Percentiles rank a stretch among this genome's conserved stretches.
phyloP scores from a whole-genome alignment of 2,113 vertebrate genomes.

The Mustelus asterias region DNA sequence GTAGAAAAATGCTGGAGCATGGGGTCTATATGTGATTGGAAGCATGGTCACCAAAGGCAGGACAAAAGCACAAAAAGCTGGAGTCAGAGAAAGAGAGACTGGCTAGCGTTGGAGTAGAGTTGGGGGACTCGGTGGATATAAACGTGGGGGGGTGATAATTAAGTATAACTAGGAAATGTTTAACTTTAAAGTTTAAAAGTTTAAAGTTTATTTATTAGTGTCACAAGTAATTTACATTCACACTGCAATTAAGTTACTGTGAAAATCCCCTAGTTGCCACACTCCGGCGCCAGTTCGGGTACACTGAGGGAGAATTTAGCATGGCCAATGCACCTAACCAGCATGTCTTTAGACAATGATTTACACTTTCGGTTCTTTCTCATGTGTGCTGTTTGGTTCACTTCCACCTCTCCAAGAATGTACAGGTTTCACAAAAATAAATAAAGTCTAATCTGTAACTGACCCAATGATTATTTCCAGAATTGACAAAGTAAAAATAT shows the following conservation, averaged over 20 bases:
- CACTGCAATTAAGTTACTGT: too few relatives aligned
- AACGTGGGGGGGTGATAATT: neutral
- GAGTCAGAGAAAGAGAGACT: neutral
- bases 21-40: neutral
- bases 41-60: neutral
- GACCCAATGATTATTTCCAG: neutral
- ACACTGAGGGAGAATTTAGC: too few relatives aligned
- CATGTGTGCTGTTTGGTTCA: neutral
- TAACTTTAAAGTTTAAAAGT: too few relatives aligned
- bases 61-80: neutral
- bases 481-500: neutral
- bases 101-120: neutral
- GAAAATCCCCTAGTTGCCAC: too few relatives aligned
- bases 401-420: neutral
- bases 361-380: neutral
- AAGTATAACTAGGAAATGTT: neutral
- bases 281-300: too few relatives aligned
- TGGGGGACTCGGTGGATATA: neutral
- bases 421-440: neutral
- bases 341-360: neutral
- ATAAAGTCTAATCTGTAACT: neutral
- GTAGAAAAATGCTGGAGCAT: neutral
- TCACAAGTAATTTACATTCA: too few relatives aligned
- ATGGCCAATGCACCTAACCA: too few relatives aligned
- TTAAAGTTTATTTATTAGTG: too few relatives aligned